Conservation (phyloP, 2,888 invertebrate genomes). For the Drosophila quinaria region DNA sequence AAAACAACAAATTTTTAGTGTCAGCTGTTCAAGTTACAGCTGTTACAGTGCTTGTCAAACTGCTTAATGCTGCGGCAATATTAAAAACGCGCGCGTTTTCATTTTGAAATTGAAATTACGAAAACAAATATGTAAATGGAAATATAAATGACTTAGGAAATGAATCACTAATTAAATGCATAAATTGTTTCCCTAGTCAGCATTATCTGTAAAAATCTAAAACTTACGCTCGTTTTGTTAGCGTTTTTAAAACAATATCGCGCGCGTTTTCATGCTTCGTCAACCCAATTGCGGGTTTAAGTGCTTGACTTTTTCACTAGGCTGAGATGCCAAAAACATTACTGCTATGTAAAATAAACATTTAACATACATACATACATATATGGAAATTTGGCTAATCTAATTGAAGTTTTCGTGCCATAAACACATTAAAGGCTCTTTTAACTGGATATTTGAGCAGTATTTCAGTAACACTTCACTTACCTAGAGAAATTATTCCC, state of each 20-base stretch:
- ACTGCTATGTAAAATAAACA: slow-evolving; percentile 7
- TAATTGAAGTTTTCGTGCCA: slow-evolving; percentile 56
- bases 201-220: too few species aligned
- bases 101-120: too few species aligned
- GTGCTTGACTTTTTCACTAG: neutral
- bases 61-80: neutral
- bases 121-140: too few species aligned
- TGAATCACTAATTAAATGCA: too few species aligned
- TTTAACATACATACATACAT: neutral
- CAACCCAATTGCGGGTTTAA: neutral
- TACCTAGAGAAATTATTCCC: slow-evolving; percentile 13
- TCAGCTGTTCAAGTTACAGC: slow-evolving; percentile 27
- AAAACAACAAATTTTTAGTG: neutral
- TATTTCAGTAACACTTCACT: slow-evolving; percentile 14
- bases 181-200: too few species aligned
- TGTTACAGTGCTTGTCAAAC: slow-evolving; percentile 19
- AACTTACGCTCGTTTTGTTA: slow-evolving; percentile 11
- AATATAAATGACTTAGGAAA: too few species aligned
- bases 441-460: slow-evolving; percentile 9
- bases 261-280: neutral
- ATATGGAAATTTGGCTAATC: slow-evolving; percentile 32
- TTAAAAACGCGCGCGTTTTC: slow-evolving; percentile 1
- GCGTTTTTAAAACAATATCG: neutral
- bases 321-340: neutral
- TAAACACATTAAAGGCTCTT: slow-evolving; percentile 31